Evolutionary conservation across 2,113 vertebrate species (phyloP), one percentile per base, ranked within the genome.

Genomic region (Poecile atricapillus): DNA sequence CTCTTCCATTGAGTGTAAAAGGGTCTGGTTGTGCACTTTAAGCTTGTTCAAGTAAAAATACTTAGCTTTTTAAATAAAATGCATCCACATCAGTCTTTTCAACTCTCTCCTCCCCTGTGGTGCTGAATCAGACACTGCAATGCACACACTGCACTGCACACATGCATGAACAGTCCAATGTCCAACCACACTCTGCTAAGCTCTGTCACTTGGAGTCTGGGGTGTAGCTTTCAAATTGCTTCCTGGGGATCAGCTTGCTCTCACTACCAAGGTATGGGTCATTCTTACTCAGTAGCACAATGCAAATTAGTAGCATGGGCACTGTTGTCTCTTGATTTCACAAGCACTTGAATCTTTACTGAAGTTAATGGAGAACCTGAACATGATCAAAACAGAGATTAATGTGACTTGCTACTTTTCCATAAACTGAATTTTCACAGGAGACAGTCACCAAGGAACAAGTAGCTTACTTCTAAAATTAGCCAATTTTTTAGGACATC

Each of bases 391-490:
- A 63, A n/a, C 31, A 69, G 56, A 79, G 52, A 83, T 83, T 52
- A 39, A 59, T 60, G 41, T 44, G 76, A 47, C 20, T 87, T 0
- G 0, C 46, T 85, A 5, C 50, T 79, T 94, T 69, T 74, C 33
- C 24, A 37, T 62, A 31, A 90, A 65, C 60, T 56, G 18, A 83
- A 63, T 77, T 88, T 83, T 77, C 75, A 77, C 50, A 83, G 67
- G 44, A 89, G 63, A 30, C 30, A 71, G 50, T 62, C 30, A 70
- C 75, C 70, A 59, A 85, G 56, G 17, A 63, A 76, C 58, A 60
- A 68, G 64, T 71, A 68, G 71, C 76, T 96, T 44, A 24, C 41
- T 92, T 91, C 92, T 94, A 88, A 94, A 97, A 93, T 94, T 89
- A 94, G 71, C 13, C 68, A 67, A 43, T 47, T 74, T 85, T 94